These are phyloP conservation scores for Meiosimyza decipiens DNA, from an alignment of 2,888 invertebrate genomes.

Conservation along the genomic window DNA sequence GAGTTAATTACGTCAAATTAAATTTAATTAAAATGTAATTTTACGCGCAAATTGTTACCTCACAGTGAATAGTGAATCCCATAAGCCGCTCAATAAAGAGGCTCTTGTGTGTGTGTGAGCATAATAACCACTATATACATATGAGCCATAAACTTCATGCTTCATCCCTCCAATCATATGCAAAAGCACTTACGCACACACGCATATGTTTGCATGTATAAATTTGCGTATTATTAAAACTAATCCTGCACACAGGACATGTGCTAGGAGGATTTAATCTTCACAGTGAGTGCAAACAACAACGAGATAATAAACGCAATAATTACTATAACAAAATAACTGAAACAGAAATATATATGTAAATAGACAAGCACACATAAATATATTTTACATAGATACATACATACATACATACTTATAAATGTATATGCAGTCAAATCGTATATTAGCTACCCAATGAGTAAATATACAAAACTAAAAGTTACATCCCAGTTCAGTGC, in stretches of 20 bases:
- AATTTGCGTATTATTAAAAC: slow-evolving; percentile 25
- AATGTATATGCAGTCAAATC: no score
- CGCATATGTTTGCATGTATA: neutral
- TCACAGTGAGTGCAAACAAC: neutral
- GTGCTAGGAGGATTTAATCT: slow-evolving; percentile 21
- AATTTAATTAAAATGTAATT: slow-evolving; percentile 29
- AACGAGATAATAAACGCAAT: slow-evolving; percentile 25
- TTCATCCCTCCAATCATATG: no score
- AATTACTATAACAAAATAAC: slow-evolving; percentile 27
- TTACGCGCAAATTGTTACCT: slow-evolving; percentile 19
- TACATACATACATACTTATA: no score
- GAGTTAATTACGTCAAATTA: slow-evolving; percentile 12
- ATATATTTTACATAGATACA: no score
- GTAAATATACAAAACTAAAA: no score
- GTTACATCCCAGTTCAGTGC: no score
- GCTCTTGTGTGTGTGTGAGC: no score
- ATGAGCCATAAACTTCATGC: no score
- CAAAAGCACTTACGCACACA: neutral
- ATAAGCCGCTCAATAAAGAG: neutral
- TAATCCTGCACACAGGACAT: slow-evolving; percentile 30
- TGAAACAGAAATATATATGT: no score
- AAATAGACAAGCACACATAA: neutral
- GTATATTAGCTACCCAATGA: no score
- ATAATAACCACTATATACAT: no score
- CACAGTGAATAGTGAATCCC: neutral